phyloP scores from a whole-genome alignment of 2,888 invertebrate genomes.

The Nasonia oneida region DNA sequence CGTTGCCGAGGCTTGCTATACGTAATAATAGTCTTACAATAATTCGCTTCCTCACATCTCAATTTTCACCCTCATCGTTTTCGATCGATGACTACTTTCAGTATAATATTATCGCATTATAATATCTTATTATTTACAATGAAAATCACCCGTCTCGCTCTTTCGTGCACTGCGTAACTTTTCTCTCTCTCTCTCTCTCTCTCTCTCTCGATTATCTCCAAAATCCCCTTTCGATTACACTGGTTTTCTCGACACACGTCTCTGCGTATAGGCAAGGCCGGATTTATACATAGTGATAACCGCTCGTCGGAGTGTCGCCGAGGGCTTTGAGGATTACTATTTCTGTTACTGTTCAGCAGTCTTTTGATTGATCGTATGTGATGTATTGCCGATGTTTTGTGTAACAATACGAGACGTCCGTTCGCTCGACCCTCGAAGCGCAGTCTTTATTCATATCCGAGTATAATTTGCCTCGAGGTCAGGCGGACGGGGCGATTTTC shows the following conservation, averaged over 20 bases:
- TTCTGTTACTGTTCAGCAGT: neutral
- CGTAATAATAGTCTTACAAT: slow-evolving; percentile 66
- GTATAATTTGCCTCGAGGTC: neutral
- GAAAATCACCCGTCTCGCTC: slow-evolving; percentile 62
- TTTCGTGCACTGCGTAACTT: slow-evolving; percentile 51
- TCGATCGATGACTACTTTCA: slow-evolving; percentile 73
- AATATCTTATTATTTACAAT: slow-evolving; percentile 71
- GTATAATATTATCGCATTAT: slow-evolving; percentile 56
- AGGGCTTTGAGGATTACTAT: neutral
- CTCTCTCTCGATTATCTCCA: neutral
- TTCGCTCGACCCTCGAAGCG: neutral
- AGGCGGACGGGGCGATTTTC: slow-evolving; percentile 15
- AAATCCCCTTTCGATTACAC: slow-evolving; percentile 16
- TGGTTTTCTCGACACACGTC: slow-evolving; percentile 53
- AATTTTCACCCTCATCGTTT: slow-evolving; percentile 52
- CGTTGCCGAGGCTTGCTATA: slow-evolving; percentile 70
- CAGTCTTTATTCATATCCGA: slow-evolving; percentile 5
- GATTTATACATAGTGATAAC: slow-evolving; percentile 70
- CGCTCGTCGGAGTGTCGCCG: slow-evolving; percentile 28
- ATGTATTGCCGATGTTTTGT: neutral
- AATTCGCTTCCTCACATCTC: slow-evolving; percentile 62
- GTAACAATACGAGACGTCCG: neutral
- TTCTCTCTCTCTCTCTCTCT: neutral
- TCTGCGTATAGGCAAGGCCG: slow-evolving; percentile 71
- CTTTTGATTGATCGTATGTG: neutral